A percentile compares a stretch with the other conserved stretches of the same genome.
Conservation (phyloP, 2,113 vertebrate genomes). For the Ahaetulla prasina region DNA sequence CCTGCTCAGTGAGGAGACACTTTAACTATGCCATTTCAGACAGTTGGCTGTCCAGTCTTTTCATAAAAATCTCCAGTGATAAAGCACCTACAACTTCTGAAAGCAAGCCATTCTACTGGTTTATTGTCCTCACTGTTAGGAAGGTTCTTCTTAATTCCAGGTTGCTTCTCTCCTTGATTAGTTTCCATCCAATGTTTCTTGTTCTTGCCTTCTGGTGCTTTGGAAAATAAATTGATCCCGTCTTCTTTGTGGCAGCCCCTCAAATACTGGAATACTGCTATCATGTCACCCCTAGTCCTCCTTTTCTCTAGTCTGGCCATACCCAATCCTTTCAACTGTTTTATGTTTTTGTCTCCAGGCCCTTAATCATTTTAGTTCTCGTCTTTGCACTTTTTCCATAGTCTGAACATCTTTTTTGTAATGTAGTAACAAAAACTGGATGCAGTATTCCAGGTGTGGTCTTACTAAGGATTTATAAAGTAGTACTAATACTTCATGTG, state of each 20-base stretch:
- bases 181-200: neutral
- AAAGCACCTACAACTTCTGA: neutral
- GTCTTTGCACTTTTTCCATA: too few relatives aligned
- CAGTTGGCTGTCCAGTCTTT: neutral
- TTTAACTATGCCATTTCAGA: neutral
- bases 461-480: neutral
- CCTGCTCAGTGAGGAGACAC: neutral
- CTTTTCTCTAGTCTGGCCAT: too few relatives aligned
- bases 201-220: neutral
- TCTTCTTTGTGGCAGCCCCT: neutral
- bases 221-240: neutral
- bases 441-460: neutral
- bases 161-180: neutral
- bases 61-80: neutral
- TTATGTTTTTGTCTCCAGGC: too few relatives aligned
- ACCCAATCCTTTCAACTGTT: too few relatives aligned
- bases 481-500: neutral
- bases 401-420: too few relatives aligned
- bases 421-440: neutral
- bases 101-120: neutral
- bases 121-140: neutral
- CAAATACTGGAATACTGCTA: neutral
- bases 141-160: neutral
- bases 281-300: neutral
- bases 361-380: too few relatives aligned